Conservation (phyloP, 1,140 invertebrate genomes). For the Papilio polytes region DNA sequence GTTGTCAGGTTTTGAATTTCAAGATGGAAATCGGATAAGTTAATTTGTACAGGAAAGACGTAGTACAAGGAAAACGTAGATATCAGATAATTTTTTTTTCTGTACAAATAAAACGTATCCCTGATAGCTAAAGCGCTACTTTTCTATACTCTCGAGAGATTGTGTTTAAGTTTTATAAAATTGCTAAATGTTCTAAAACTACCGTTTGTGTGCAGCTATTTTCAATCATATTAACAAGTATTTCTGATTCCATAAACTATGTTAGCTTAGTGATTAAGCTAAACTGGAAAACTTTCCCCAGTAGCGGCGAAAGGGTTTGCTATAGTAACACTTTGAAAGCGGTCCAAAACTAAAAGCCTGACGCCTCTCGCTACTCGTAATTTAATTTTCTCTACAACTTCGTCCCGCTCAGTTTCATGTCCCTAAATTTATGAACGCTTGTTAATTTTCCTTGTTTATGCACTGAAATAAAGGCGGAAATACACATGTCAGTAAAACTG, state of each 20-base stretch:
- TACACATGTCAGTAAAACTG: no score
- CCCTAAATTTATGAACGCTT: conserved; percentile 13
- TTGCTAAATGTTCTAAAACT: no score
- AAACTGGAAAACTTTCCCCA: conserved; percentile 2
- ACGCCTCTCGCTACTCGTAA: conserved; percentile 2
- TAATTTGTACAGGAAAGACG: conserved; percentile 5
- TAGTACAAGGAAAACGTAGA: background rate
- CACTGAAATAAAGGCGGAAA: background rate
- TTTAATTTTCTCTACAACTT: conserved; percentile 19
- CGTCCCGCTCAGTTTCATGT: background rate
- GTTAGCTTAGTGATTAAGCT: conserved; percentile 10
- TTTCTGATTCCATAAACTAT: background rate
- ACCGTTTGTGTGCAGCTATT: no score
- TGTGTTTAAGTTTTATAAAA: no score
- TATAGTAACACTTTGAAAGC: conserved; percentile 17
- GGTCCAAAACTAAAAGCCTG: conserved; percentile 21
- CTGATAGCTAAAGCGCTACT: background rate
- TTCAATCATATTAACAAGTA: no score
- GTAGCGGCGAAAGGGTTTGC: background rate
- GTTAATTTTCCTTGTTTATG: conserved; percentile 4
- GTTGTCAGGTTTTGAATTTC: background rate
- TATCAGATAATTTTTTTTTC: background rate
- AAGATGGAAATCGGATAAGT: background rate
- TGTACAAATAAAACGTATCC: background rate
- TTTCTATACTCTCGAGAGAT: background rate